phyloP scores from a whole-genome alignment of 2,888 invertebrate species.

The Cryptocheilus praepositus region DNA sequence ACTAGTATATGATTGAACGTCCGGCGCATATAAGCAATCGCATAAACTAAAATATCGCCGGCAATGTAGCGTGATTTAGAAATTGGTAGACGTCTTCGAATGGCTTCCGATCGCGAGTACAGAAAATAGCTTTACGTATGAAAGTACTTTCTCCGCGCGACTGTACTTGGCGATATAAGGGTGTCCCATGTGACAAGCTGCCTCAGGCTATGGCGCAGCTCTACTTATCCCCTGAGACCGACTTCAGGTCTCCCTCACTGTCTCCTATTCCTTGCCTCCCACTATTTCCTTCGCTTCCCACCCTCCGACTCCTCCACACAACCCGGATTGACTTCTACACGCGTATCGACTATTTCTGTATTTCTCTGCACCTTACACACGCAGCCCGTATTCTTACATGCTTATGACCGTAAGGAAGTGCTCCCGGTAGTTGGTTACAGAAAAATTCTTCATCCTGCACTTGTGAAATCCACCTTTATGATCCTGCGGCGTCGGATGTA shows the following conservation, averaged over 20 bases:
- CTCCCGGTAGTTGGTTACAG: too few species aligned
- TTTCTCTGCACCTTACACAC: too few species aligned
- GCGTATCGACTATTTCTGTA: too few species aligned
- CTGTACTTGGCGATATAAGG: conserved; percentile 72
- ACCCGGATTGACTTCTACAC: too few species aligned
- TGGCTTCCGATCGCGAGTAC: conserved; percentile 57
- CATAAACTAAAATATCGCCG: too few species aligned
- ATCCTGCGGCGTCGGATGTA: too few species aligned
- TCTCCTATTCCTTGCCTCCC: conserved; percentile 19
- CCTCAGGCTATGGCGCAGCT: conserved; percentile 71
- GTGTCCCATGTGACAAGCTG: conserved; percentile 73
- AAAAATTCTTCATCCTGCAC: too few species aligned
- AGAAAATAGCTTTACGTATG: conserved; percentile 59
- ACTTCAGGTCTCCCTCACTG: conserved; percentile 55
- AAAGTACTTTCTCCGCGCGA: conserved; percentile 67
- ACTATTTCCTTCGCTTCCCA: conserved; percentile 16
- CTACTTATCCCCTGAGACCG: conserved; percentile 69
- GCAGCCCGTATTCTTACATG: background rate
- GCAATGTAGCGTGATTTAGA: too few species aligned
- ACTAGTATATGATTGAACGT: too few species aligned
- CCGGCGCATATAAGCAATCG: too few species aligned
- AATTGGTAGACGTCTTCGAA: conserved; percentile 31
- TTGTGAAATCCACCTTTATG: too few species aligned
- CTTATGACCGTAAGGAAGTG: too few species aligned
- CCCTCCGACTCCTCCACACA: conserved; percentile 13